Base-by-base conservation (phyloP, 37 sponge, comb jelly and placozoan species). In the Chondrilla cf. caribensis region DNA sequence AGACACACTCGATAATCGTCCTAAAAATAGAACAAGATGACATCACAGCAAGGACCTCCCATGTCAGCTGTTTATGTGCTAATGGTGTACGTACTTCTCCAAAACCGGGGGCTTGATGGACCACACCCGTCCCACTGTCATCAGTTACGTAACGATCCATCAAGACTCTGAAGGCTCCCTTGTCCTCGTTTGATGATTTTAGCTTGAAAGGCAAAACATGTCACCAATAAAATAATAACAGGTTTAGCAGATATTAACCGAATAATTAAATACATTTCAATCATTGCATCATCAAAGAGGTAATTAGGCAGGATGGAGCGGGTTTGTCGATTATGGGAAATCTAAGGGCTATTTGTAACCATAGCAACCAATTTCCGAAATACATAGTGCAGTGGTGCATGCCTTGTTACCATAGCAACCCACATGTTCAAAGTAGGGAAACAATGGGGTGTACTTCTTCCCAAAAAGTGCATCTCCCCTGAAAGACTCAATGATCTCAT, bases 21-120 rank as follows among this genome's bases (percentile, higher is more conserved):
- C 87, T 96, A 88, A 5, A 85, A 83, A 36, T 31, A 11, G 38
- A 70, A 2, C n/a, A 11, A 21, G 7, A 59, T 6, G 7, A 6
- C 60, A 17, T 11, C 3, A 59, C 3, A 26, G 60, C 22, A 59
- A 6, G 60, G 60, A n/a, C n/a, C n/a, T n/a, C n/a, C n/a, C n/a
- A n/a, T n/a, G n/a, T n/a, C n/a, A n/a, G n/a, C n/a, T n/a, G n/a
- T n/a, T n/a, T n/a, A n/a, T n/a, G n/a, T n/a, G n/a, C n/a, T n/a
- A n/a, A n/a, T n/a, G n/a, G n/a, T n/a, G n/a, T n/a, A 37, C 78
- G 18, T n/a, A 85, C 86, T 32, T 83, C 82, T 37, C 89, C 89
- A 86, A 98, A 98, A 0, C 92, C 96, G 35, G 99, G 99, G 32
- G 99, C 99, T 72, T 98, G 99, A 75, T 98, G 99, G 77, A 98